Base-by-base conservation (phyloP, 2,888 invertebrate genomes). In the Volucella bombylans region DNA sequence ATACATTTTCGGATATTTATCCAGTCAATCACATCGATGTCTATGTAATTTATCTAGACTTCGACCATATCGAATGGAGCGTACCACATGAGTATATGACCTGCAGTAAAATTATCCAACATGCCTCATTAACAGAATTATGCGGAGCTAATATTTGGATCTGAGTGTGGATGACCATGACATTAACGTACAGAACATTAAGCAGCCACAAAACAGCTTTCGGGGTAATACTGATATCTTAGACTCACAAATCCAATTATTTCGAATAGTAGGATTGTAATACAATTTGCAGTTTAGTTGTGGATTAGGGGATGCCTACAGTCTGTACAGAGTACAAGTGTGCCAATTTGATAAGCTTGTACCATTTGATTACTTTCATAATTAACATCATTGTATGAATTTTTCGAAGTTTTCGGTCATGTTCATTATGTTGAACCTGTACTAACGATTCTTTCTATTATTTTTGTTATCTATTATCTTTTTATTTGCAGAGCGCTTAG, bases 271-370 rank as follows among this genome's bases (percentile, higher is more conserved):
- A 45, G 45, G 9, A 38, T 38, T 12, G 45, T 52, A 11, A 61
- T 45, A 52, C 54, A 55, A 45, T 68, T 68, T 38, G 55, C 55
- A 55, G 54, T 54, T 54, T 18, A 62, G 43, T 62, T 52, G 14
- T 23, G 52, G 62, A 54, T 62, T 62, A 62, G 62, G 43, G 38
- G 10, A 14, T 38, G 11, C 43, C 31, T 31, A 55, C 2, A 4
- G 2, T 9, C 10, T 14, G 12, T 2, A 14, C 45, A 15, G 4
- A 38, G 31, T 55, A 45, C 45, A 45, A 38, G n/a, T 62, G 54
- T 62, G 52, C 52, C 72, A 62, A 64, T 64, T 62, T 72, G 54
- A 62, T 72, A 52, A 64, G 62, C 52, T 72, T 54, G 54, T 39
- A 62, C 45, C 41, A 12, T 43, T 54, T 50, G 61, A 59, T 61